Evolutionary conservation across 2,113 vertebrate species (phyloP), one percentile per base, ranked within the genome.

Genomic region (Crotalus tigris): DNA sequence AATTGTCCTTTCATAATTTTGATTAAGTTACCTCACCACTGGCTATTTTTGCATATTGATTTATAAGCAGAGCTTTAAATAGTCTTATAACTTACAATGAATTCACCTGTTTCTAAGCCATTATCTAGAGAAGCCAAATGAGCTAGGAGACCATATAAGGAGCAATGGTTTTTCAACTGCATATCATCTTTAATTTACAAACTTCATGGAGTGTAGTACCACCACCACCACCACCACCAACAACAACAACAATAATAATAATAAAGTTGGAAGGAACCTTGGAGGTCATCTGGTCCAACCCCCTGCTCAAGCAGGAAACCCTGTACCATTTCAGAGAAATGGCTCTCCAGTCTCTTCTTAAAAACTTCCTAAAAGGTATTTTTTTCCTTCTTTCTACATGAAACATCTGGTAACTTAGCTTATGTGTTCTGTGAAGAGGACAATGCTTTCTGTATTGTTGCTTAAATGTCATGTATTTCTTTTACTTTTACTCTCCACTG

Each of bases 31-130:
- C 94, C 95, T 96, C 94, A 95, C 87, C 90, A 89, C 92, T 95
- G 75, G 57, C 94, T 94, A 94, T 91, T 90, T 97, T 96, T 96
- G 94, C 96, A 94, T 97, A 96, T 96, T 96, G 95, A 93, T 94
- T 92, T 92, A 93, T 94, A 95, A 81, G 93, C 95, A 94, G 91
- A 95, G 91, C 95, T 85, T 96, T 94, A 96, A 96, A 96, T 95
- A 95, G 96, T 97, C 96, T 97, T 93, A 59, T 92, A 96, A 94
- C 90, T 95, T 95, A 59, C 91, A 93, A 92, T 94, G 93, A 96
- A 94, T 96, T 96, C 94, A 90, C 61, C 91, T 94, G 94, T 95
- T 97, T 94, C 96, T 93, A 95, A 92, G 93, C 44, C 49, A 75
- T 95, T 96, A 95, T 94, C 94, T 87, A 91, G 89, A 92, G 94